These are phyloP conservation scores for Scaptomyza caliginosa DNA, from an alignment of 2,888 invertebrate species.

Conservation along the genomic window DNA sequence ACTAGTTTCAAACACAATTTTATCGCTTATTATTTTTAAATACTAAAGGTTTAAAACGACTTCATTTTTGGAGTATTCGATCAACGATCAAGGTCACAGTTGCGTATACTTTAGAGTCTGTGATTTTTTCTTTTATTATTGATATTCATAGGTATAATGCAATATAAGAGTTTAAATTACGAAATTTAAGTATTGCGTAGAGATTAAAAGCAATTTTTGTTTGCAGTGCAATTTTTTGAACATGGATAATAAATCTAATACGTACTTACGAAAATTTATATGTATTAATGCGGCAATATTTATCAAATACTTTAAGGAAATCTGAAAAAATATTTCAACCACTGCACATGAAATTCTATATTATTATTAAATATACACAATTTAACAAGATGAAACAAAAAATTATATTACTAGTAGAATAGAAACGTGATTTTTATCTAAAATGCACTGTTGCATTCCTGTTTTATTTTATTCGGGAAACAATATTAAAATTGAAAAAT, in stretches of 20 bases:
- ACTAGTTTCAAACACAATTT: neutral
- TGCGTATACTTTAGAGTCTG: constrained; percentile 74
- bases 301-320: constrained; percentile 40
- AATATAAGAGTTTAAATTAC: neutral
- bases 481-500: constrained; percentile 31
- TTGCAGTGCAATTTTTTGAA: neutral
- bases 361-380: constrained; percentile 61
- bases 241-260: neutral
- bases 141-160: constrained; percentile 38
- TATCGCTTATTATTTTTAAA: neutral
- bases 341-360: constrained; percentile 72
- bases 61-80: constrained; percentile 52
- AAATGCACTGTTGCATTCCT: constrained; percentile 65
- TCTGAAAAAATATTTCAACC: constrained; percentile 36
- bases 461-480: constrained; percentile 48
- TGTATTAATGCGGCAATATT: no score
- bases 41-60: constrained; percentile 43
- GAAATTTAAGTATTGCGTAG: no score
- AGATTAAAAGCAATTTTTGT: constrained; percentile 7
- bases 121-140: constrained; percentile 61
- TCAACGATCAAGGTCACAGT: constrained; percentile 49
- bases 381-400: constrained; percentile 21
- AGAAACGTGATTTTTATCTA: constrained; percentile 28
- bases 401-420: constrained; percentile 29
- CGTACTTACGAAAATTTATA: no score